These are phyloP conservation scores for Drosophila prolongata DNA, from an alignment of 2,888 invertebrate genomes.

Conservation along the genomic window DNA sequence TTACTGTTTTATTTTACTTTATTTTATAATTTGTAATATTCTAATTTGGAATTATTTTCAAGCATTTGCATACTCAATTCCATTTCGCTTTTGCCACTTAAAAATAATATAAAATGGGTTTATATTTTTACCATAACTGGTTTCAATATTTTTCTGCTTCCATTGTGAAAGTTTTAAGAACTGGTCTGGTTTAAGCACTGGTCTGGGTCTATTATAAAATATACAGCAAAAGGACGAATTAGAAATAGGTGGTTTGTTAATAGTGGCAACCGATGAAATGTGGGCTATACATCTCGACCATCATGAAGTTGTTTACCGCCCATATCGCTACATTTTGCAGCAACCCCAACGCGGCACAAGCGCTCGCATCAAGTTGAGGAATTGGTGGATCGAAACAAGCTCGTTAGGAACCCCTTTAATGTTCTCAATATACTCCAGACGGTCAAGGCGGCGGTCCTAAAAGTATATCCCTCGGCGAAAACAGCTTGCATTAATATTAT, in stretches of 20 bases:
- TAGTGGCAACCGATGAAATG: not conserved
- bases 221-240: too few relatives aligned
- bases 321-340: conserved; percentile 50
- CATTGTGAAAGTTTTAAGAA: not conserved
- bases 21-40: too few relatives aligned
- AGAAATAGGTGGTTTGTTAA: not conserved
- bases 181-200: too few relatives aligned
- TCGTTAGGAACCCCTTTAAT: conserved; percentile 2
- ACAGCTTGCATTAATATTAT: conserved; percentile 8
- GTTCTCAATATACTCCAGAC: conserved; percentile 6
- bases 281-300: not conserved
- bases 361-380: conserved; percentile 48
- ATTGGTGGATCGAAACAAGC: conserved; percentile 27
- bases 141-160: too few relatives aligned
- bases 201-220: too few relatives aligned
- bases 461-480: conserved; percentile 28
- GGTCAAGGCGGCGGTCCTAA: conserved; percentile 34
- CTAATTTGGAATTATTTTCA: too few relatives aligned
- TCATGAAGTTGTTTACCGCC: conserved; percentile 9
- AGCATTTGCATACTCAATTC: too few relatives aligned
- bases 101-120: too few relatives aligned
- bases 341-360: conserved; percentile 26
- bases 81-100: too few relatives aligned
- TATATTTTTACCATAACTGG: too few relatives aligned
- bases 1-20: too few relatives aligned